These are phyloP conservation scores for Agelas oroides DNA, from an alignment of 37 sponge, comb jelly and placozoan genomes.

Conservation along the genomic window DNA sequence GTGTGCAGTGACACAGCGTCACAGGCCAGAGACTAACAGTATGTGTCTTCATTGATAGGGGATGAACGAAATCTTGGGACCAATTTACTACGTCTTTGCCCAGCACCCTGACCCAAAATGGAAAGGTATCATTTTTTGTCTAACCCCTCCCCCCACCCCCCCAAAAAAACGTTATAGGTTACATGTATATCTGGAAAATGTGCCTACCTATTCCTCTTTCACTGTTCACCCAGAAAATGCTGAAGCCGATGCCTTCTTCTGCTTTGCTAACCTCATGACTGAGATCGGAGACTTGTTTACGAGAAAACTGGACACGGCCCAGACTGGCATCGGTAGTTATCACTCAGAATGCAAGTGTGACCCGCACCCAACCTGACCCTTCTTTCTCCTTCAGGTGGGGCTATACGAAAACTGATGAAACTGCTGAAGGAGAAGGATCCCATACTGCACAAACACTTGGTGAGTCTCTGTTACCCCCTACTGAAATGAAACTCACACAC, in stretches of 20 bases:
- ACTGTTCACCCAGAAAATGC: slow-evolving; percentile 78
- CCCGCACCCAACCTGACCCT: too few species aligned
- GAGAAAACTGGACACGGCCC: slow-evolving; percentile 84
- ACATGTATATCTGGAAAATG: too few species aligned
- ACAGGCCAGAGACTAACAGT: too few species aligned
- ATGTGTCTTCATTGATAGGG: slow-evolving; percentile 56
- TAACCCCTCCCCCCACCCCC: too few species aligned
- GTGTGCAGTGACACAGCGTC: too few species aligned
- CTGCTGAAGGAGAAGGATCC: slow-evolving; percentile 68
- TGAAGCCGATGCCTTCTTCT: slow-evolving; percentile 97
- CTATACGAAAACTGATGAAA: slow-evolving; percentile 76
- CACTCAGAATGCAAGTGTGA: too few species aligned
- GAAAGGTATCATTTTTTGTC: slow-evolving; percentile 63
- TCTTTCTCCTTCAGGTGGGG: slow-evolving; percentile 53
- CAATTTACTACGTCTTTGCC: slow-evolving; percentile 94
- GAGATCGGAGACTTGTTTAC: slow-evolving; percentile 96
- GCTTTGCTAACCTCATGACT: slow-evolving; percentile 94
- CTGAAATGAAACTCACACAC: too few species aligned
- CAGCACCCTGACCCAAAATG: slow-evolving; percentile 81
- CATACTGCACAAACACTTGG: slow-evolving; percentile 62
- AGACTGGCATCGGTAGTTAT: slow-evolving; percentile 81
- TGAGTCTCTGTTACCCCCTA: slow-evolving; percentile 14
- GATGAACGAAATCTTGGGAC: slow-evolving; percentile 98
- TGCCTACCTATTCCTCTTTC: too few species aligned
- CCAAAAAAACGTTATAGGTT: too few species aligned